Percentiles rank a stretch among this genome's conserved stretches.
phyloP scores from a whole-genome alignment of 2,113 vertebrate species.

The Halcyon malimbica region DNA sequence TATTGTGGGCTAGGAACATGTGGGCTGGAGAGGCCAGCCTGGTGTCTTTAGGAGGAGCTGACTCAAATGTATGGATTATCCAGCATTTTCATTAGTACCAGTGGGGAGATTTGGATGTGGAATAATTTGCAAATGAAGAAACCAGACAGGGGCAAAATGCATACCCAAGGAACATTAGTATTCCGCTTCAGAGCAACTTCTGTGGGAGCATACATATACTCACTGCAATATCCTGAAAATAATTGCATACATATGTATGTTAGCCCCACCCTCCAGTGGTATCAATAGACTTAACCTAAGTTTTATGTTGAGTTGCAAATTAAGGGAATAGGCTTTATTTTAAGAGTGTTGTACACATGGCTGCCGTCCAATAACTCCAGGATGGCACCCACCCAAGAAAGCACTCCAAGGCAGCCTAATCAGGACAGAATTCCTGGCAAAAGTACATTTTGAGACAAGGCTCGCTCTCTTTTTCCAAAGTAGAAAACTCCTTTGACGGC shows the following conservation, averaged over 20 bases:
- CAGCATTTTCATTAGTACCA: constrained; percentile 2
- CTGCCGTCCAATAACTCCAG: constrained; percentile 41
- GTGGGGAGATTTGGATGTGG: not conserved
- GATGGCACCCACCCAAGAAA: constrained; percentile 44
- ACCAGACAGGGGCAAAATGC: not conserved
- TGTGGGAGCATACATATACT: not conserved
- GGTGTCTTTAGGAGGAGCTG: not conserved
- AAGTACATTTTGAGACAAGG: constrained; percentile 11
- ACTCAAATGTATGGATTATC: not conserved
- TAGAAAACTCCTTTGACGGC: constrained; percentile 19
- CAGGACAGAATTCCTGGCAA: constrained; percentile 43
- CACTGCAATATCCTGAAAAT: constrained; percentile 38
- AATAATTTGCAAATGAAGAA: constrained; percentile 31
- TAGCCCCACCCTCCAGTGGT: constrained; percentile 23
- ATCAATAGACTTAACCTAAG: constrained; percentile 30
- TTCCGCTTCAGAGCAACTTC: not conserved
- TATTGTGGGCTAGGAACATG: not conserved
- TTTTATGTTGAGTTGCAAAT: constrained; percentile 45
- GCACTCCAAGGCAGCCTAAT: constrained; percentile 27
- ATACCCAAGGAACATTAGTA: not conserved
- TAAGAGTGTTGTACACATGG: constrained; percentile 32
- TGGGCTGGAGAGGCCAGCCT: not conserved
- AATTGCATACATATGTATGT: constrained; percentile 45
- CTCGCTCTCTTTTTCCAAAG: constrained; percentile 42
- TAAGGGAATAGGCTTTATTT: constrained; percentile 51